These are phyloP conservation scores for Climacteris rufus DNA, from an alignment of 2,113 vertebrate species.

Conservation along the genomic window DNA sequence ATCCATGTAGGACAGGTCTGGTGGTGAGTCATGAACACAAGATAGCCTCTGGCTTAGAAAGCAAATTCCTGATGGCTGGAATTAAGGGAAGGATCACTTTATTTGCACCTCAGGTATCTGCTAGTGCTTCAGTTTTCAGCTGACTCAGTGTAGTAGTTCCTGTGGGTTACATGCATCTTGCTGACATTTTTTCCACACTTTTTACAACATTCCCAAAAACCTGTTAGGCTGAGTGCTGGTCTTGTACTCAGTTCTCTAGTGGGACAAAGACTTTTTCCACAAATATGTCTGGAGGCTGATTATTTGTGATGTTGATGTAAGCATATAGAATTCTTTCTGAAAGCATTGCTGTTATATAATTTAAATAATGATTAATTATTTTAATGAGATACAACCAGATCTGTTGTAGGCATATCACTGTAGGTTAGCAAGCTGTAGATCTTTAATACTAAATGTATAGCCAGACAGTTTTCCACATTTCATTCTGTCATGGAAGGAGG, in stretches of 20 bases:
- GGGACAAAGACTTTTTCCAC: not conserved
- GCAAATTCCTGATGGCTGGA: not conserved
- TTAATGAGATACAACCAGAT: not conserved
- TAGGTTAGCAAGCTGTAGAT: not conserved
- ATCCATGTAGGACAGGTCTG: not conserved
- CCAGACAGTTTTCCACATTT: not conserved
- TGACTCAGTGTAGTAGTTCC: not conserved
- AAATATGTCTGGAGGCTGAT: not conserved
- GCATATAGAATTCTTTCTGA: not conserved
- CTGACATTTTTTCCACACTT: fast-evolving
- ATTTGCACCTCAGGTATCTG: not conserved
- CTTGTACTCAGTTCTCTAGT: not conserved
- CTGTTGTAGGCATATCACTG: not conserved
- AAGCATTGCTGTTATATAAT: not conserved
- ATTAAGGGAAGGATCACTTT: not conserved
- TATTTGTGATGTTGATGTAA: not conserved
- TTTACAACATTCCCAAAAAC: not conserved
- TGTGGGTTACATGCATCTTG: fast-evolving
- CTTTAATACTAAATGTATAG: not conserved
- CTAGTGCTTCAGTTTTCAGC: not conserved
- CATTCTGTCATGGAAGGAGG: not conserved
- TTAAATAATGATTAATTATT: not conserved
- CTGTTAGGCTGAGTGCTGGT: not conserved
- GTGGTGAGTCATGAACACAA: not conserved
- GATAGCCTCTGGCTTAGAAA: not conserved